Percentiles rank a stretch among this genome's conserved stretches.
phyloP scores from a whole-genome alignment of 2,888 invertebrate genomes.

The Heterodera filipjevi region DNA sequence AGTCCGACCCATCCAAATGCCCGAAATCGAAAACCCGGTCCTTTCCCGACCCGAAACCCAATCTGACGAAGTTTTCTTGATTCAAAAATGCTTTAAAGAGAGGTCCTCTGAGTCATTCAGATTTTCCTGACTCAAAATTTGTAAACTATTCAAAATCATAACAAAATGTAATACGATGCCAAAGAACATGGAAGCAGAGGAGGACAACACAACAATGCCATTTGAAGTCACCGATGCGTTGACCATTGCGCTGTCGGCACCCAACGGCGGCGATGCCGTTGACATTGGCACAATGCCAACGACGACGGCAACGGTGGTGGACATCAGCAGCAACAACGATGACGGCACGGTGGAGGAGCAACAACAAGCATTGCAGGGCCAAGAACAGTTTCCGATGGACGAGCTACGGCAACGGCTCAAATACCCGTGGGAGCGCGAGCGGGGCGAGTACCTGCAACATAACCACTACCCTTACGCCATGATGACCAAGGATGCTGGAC shows the following conservation, averaged over 20 bases:
- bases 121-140: too few relatives aligned
- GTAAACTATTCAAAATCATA: too few relatives aligned
- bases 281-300: background rate
- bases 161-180: background rate
- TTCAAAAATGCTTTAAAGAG: too few relatives aligned
- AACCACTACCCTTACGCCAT: background rate
- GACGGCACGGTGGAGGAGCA: background rate
- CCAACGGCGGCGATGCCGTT: conserved; percentile 1
- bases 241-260: conserved; percentile 24
- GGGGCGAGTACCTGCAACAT: background rate
- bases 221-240: conserved; percentile 35
- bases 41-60: too few relatives aligned
- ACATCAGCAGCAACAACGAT: background rate
- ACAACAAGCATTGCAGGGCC: background rate
- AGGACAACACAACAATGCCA: conserved; percentile 12
- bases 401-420: conserved; percentile 1
- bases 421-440: conserved; percentile 15
- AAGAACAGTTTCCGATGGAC: conserved; percentile 10
- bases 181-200: background rate
- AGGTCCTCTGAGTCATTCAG: too few relatives aligned
- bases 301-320: background rate
- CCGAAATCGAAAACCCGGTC: too few relatives aligned
- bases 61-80: too few relatives aligned
- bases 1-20: too few relatives aligned
- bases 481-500: background rate